phyloP scores from a whole-genome alignment of 2,113 vertebrate species.

The Zootoca vivipara region DNA sequence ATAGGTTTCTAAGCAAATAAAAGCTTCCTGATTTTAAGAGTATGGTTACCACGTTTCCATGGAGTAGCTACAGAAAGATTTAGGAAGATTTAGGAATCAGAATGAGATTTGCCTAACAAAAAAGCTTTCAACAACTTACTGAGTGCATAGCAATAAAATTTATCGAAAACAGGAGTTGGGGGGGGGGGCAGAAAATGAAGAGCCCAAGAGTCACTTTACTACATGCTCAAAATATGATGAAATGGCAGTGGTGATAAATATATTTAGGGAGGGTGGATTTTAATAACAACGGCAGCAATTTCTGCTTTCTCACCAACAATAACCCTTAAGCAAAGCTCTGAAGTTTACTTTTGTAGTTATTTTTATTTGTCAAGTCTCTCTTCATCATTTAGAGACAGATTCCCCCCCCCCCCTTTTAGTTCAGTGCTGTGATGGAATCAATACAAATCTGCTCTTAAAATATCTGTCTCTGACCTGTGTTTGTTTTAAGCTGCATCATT shows the following conservation, averaged over 20 bases:
- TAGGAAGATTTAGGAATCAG: constrained; percentile 56
- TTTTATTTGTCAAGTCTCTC: constrained; percentile 70
- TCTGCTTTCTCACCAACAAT: constrained; percentile 47
- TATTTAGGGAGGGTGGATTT: constrained; percentile 29
- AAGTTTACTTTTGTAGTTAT: constrained; percentile 49
- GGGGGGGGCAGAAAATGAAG: not conserved
- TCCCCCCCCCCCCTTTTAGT: constrained; percentile 66
- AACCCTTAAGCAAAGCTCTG: constrained; percentile 64
- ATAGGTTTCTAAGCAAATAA: constrained; percentile 52
- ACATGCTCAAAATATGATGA: constrained; percentile 2
- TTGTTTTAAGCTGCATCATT: constrained; percentile 87
- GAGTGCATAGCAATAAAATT: constrained; percentile 41
- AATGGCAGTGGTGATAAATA: constrained; percentile 57
- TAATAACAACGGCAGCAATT: constrained; percentile 62
- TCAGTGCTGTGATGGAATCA: constrained; percentile 76
- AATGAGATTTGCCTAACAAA: constrained; percentile 53
- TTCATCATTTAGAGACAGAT: constrained; percentile 74
- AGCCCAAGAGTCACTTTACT: constrained; percentile 3
- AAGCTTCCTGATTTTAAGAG: constrained; percentile 33
- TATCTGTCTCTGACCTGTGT: constrained; percentile 83
- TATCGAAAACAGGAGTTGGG: not conserved
- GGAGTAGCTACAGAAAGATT: constrained; percentile 62
- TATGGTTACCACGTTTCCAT: constrained; percentile 55
- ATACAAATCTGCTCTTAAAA: constrained; percentile 82
- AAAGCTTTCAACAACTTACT: constrained; percentile 62